Conservation (phyloP, 2,113 vertebrate genomes). For the Muntiacus muntjak region DNA sequence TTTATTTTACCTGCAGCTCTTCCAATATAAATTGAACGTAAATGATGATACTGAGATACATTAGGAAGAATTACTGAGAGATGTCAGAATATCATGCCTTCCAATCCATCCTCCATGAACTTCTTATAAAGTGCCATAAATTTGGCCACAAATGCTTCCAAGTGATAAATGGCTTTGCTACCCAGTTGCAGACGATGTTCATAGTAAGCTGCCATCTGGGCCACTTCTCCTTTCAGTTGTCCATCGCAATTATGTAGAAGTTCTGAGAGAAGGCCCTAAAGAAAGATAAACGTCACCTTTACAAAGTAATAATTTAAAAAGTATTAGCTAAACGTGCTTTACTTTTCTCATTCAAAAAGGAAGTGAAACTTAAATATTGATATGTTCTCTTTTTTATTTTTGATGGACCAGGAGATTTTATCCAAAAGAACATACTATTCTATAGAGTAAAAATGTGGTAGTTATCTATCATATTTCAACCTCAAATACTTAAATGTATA, state of each 20-base stretch:
- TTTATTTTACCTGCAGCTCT: slow-evolving; percentile 47
- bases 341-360: background rate
- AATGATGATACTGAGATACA: background rate
- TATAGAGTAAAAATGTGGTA: background rate
- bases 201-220: slow-evolving; percentile 94
- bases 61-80: background rate
- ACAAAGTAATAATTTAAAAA: background rate
- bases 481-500: background rate
- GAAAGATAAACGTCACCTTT: background rate
- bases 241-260: slow-evolving; percentile 96
- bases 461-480: background rate
- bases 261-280: slow-evolving; percentile 91
- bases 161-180: slow-evolving; percentile 96
- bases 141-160: slow-evolving; percentile 97
- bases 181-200: slow-evolving; percentile 96
- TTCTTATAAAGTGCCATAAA: slow-evolving; percentile 99
- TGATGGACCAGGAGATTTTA: background rate
- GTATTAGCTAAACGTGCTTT: background rate
- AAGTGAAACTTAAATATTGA: background rate
- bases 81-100: slow-evolving; percentile 93
- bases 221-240: slow-evolving; percentile 95
- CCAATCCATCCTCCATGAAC: slow-evolving; percentile 98
- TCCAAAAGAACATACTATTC: background rate
- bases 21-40: background rate
- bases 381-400: background rate